phyloP scores from a whole-genome alignment of 2,113 vertebrate species.

The Leucopsar rothschildi region DNA sequence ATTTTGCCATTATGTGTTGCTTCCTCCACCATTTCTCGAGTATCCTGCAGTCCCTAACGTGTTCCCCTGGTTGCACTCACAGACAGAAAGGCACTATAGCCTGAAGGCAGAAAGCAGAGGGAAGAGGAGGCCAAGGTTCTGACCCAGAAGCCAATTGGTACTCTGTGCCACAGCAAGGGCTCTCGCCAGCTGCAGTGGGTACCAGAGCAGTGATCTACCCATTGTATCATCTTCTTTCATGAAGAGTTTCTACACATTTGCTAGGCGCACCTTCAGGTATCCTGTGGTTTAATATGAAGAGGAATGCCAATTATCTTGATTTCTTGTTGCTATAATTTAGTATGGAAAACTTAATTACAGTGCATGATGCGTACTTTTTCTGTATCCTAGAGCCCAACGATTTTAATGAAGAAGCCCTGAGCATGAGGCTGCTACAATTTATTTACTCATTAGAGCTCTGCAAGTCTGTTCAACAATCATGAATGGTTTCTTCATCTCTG shows the following conservation, averaged over 20 bases:
- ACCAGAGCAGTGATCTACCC: neutral
- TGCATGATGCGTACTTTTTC: neutral
- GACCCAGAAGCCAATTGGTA: too few species aligned
- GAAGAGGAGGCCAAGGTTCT: neutral
- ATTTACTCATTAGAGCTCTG: neutral
- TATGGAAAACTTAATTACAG: rapidly evolving
- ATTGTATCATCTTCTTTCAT: neutral
- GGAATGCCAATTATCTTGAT: neutral
- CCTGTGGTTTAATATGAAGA: neutral
- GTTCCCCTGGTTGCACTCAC: rapidly evolving
- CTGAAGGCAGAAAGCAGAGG: neutral
- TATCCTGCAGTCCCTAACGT: rapidly evolving
- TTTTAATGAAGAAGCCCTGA: neutral
- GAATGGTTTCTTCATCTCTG: neutral
- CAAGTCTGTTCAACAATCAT: neutral
- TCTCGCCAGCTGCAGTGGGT: neutral
- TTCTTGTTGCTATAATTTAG: neutral
- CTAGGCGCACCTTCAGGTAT: neutral
- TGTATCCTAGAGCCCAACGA: neutral
- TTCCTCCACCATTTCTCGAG: neutral
- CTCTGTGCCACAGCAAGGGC: neutral
- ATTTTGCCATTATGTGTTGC: neutral
- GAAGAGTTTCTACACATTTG: neutral
- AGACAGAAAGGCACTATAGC: neutral
- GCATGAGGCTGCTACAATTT: neutral